Conservation (phyloP, 1,140 invertebrate genomes). For the Hylaeus anthracinus region DNA sequence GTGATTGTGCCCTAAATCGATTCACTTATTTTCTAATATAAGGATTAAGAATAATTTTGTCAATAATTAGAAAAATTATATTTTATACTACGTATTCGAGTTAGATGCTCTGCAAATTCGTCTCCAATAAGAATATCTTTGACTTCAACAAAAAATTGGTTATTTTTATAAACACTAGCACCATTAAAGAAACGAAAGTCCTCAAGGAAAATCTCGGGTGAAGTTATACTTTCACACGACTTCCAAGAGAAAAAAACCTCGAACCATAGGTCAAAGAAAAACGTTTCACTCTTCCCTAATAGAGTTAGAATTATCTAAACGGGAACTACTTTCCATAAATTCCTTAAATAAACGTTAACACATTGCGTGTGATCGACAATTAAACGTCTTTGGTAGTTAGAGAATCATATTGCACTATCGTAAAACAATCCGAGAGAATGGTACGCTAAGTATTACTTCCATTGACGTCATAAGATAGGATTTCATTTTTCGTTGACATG, state of each 20-base stretch:
- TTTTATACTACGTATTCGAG: too few relatives aligned
- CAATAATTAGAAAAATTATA: too few relatives aligned
- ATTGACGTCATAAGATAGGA: too few relatives aligned
- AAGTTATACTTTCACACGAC: slow-evolving; percentile 23
- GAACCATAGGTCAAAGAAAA: slow-evolving; percentile 13
- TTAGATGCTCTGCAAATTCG: too few relatives aligned
- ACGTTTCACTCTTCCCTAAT: slow-evolving; percentile 1
- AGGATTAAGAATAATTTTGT: too few relatives aligned
- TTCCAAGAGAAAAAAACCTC: neutral
- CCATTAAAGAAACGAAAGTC: neutral
- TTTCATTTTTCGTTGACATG: neutral
- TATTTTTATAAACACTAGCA: too few relatives aligned
- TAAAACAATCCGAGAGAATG: neutral
- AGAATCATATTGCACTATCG: neutral
- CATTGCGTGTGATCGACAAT: neutral
- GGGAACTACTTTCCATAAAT: too few relatives aligned
- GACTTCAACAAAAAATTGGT: too few relatives aligned
- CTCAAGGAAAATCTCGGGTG: neutral
- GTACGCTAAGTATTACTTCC: neutral
- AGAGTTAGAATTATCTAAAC: neutral
- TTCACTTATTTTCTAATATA: too few relatives aligned
- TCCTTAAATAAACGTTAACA: too few relatives aligned
- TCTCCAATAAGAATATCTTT: too few relatives aligned
- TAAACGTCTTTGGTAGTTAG: neutral
- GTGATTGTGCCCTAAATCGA: too few relatives aligned